Percentiles rank a stretch among this genome's conserved stretches.
phyloP scores from a whole-genome alignment of 2,888 invertebrate genomes.

The Sphaeridia pumilis region DNA sequence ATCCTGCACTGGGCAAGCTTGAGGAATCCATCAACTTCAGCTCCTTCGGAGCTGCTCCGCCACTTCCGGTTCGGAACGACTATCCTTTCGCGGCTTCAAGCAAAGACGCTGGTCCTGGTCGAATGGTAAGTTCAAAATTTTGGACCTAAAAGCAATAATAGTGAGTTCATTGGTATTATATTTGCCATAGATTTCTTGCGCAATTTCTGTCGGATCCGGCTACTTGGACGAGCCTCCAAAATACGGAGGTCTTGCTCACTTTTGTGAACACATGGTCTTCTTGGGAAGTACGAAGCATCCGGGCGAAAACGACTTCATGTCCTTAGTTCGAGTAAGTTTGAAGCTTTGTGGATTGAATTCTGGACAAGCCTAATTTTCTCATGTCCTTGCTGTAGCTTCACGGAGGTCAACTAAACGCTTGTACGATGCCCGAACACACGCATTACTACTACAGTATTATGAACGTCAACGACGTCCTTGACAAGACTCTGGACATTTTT shows the following conservation, averaged over 20 bases:
- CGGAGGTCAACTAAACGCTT: constrained; percentile 12
- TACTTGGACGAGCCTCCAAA: constrained; percentile 11
- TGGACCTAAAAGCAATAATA: background rate
- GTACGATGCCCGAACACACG: constrained; percentile 13
- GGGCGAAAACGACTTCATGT: constrained; percentile 8
- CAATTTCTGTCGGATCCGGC: constrained; percentile 8
- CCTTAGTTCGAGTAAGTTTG: constrained; percentile 1
- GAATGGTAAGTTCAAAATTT: background rate
- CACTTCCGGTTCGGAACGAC: background rate
- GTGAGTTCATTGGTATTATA: too few species aligned
- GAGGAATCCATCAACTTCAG: background rate
- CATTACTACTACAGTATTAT: constrained; percentile 5
- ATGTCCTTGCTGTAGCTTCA: background rate
- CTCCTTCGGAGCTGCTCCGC: background rate
- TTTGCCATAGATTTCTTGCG: constrained; percentile 6
- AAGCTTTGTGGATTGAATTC: background rate
- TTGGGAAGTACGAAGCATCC: constrained; percentile 3
- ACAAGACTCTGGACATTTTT: constrained; percentile 6
- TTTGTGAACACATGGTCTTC: constrained; percentile 15
- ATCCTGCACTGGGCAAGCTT: background rate
- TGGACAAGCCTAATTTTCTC: background rate
- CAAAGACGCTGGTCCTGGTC: background rate
- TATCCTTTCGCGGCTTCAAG: background rate
- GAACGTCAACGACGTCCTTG: background rate
- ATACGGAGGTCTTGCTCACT: constrained; percentile 13